Conservation (phyloP, 2,113 vertebrate genomes). For the Leptobrachium ailaonicum region DNA sequence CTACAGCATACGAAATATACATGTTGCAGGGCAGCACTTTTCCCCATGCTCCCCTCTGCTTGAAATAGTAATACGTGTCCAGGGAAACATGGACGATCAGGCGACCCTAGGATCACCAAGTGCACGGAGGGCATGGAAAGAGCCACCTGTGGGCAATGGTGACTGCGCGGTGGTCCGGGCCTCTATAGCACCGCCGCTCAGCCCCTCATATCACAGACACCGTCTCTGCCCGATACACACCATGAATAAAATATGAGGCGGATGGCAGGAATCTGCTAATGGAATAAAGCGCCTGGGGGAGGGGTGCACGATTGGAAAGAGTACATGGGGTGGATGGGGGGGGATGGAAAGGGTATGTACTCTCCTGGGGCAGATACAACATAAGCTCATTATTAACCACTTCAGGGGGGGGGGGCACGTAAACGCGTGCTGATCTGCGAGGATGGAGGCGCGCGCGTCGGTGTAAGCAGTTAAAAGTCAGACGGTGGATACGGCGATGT, state of each 20-base stretch:
- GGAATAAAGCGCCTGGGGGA: conserved; percentile 29
- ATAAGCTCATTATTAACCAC: conserved; percentile 16
- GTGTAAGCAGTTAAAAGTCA: not conserved
- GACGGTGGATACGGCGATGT: too few species aligned
- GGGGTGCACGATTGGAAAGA: conserved; percentile 22
- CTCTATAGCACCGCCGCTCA: not conserved
- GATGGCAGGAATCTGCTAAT: conserved; percentile 36
- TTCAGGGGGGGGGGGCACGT: not conserved
- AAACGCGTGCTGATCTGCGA: not conserved
- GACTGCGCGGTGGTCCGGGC: too few species aligned
- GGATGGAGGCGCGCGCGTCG: not conserved
- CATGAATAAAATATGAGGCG: conserved; percentile 38
- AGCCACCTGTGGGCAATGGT: not conserved
- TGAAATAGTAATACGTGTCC: too few species aligned
- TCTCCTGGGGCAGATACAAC: conserved; percentile 2
- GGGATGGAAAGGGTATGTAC: not conserved
- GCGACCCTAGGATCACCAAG: too few species aligned
- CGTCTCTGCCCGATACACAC: not conserved
- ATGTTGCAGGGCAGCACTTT: too few species aligned
- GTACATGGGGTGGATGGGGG: not conserved
- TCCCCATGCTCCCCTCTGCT: too few species aligned
- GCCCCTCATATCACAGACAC: not conserved
- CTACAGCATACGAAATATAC: too few species aligned
- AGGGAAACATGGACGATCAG: too few species aligned
- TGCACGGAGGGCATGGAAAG: too few species aligned